These are phyloP conservation scores for Buphagus erythrorhynchus DNA, from an alignment of 2,797 vertebrate species.

Conservation along the genomic window DNA sequence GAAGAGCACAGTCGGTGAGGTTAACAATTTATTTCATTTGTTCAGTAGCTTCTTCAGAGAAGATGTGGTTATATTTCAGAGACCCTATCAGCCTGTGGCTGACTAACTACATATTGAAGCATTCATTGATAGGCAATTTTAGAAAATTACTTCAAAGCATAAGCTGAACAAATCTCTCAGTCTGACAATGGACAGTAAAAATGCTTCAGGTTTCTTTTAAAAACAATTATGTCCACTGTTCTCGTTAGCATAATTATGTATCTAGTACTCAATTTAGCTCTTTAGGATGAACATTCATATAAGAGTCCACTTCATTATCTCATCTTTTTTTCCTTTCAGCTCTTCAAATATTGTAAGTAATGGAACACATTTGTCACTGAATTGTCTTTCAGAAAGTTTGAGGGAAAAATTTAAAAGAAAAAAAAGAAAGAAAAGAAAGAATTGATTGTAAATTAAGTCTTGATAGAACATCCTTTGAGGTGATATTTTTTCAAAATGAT, in stretches of 20 bases:
- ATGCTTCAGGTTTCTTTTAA: neutral
- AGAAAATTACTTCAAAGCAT: conserved; percentile 42
- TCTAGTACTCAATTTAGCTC: neutral
- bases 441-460: neutral
- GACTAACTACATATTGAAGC: conserved; percentile 19
- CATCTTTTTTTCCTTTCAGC: neutral
- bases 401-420: neutral
- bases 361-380: conserved; percentile 18
- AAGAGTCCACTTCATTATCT: conserved; percentile 29
- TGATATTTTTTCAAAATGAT: neutral
- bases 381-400: neutral
- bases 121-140: conserved; percentile 19
- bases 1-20: neutral
- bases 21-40: conserved; percentile 20
- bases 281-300: neutral
- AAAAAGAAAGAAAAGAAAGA: neutral
- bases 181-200: neutral
- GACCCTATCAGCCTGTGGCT: neutral
- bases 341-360: conserved; percentile 9
- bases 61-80: neutral
- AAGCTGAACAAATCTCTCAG: neutral
- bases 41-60: neutral
- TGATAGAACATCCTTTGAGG: neutral
- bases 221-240: neutral
- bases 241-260: neutral